Conservation (phyloP, 2,797 vertebrate species). For the Ibycter americanus region DNA sequence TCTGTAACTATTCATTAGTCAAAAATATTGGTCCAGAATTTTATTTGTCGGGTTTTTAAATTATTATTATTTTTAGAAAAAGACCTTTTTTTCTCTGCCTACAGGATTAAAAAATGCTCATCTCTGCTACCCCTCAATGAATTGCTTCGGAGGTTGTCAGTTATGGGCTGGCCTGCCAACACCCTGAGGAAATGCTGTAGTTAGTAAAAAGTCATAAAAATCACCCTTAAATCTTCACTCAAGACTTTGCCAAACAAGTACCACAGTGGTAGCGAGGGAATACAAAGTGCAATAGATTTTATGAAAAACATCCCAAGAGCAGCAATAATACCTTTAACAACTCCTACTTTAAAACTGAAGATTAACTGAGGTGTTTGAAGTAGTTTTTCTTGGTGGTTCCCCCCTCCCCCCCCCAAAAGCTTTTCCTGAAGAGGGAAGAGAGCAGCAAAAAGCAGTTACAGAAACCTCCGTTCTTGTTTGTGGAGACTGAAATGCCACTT, state of each 20-base stretch:
- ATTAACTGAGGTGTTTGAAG: neutral
- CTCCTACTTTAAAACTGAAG: neutral
- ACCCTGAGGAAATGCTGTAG: neutral
- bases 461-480: neutral
- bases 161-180: too few relatives aligned
- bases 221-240: neutral
- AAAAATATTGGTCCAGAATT: neutral
- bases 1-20: neutral
- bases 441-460: neutral
- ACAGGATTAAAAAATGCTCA: neutral
- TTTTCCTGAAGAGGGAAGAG: neutral
- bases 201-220: neutral
- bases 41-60: too few relatives aligned
- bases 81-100: neutral
- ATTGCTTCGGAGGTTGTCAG: neutral
- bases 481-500: fast-evolving
- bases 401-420: too few relatives aligned
- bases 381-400: neutral
- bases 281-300: neutral
- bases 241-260: neutral
- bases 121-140: too few relatives aligned
- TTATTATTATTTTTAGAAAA: neutral
- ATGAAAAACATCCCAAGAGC: neutral
- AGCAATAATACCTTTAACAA: neutral
- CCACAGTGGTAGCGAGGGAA: neutral